Conservation (phyloP, 2,797 vertebrate genomes). For the Sitta carolinensis region DNA sequence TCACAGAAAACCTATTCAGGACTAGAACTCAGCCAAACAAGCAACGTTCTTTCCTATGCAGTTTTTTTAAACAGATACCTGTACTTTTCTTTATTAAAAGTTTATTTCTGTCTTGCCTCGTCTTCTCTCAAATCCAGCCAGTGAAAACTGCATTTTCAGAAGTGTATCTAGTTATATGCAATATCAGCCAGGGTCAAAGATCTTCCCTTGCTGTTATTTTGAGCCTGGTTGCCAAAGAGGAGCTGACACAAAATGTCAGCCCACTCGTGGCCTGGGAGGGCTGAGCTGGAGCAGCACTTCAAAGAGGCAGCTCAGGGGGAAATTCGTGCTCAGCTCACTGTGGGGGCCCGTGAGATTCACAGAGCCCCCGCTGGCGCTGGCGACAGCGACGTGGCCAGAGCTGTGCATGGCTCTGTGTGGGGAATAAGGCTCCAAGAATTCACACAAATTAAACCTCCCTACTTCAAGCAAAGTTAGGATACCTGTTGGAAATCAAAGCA, state of each 20-base stretch:
- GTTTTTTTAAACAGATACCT: neutral
- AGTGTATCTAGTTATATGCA: neutral
- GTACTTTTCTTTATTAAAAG: neutral
- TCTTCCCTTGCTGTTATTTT: conserved; percentile 40
- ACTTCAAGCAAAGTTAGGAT: neutral
- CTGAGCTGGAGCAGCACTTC: neutral
- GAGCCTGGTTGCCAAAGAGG: neutral
- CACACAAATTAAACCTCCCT: neutral
- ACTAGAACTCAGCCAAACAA: neutral
- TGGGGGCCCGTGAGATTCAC: neutral
- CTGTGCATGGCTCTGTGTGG: rapidly evolving
- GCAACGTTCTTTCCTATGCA: neutral
- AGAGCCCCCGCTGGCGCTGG: neutral
- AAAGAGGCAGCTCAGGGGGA: conserved; percentile 36
- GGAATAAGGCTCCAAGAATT: neutral
- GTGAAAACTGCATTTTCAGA: neutral
- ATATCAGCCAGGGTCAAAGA: neutral
- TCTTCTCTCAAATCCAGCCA: rapidly evolving
- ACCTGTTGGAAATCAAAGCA: neutral
- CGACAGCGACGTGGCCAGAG: neutral
- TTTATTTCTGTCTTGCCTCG: neutral
- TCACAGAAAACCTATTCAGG: neutral
- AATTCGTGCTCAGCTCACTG: neutral
- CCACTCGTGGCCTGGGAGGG: neutral
- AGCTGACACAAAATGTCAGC: conserved; percentile 34